Evolutionary conservation across 2,797 vertebrate species (phyloP), one percentile per base, ranked within the genome.

Genomic region (Petrocephalus sullivani): DNA sequence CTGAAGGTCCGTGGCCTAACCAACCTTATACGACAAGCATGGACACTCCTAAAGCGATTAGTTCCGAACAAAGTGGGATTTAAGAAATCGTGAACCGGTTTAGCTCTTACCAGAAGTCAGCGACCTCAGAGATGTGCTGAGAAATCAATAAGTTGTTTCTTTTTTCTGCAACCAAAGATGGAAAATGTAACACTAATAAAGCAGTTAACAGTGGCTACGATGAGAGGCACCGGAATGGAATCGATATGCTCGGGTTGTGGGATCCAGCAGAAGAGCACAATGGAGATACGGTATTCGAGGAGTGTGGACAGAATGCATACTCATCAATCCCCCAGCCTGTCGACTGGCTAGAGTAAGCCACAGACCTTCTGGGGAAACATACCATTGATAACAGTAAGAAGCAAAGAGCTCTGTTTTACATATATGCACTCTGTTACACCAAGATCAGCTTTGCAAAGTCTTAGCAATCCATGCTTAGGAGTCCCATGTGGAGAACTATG

Each of bases 1-100:
- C 67, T 54, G 75, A 46, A 49, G 37, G 90, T 91, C 91, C n/a
- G 46, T 61, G 90, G 90, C 87, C 6, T 51, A 46, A 88, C 56
- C 85, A 89, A 87, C 75, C 53, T 57, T 37, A 53, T 4, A 78
- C 2, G 64, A 89, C 90, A 89, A 90, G 53, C 21, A 81, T 37
- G n/a, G 33, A 81, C 75, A n/a, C 41, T 1, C 37, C 19, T 8
- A 81, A 49, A 81, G 41, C 16, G 19, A 81, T n/a, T 49, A 37
- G 23, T 90, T 28, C 14, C 71, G 58, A 61, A 28, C 14, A 21
- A 88, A 88, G 85, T 75, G 87, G 78, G 21, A 87, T 89, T 91
- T 81, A 87, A 67, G 71, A 90, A 81, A 58, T 86, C 46, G 12
- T 67, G 28, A 58, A 88, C 89, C 87, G 56, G 33, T 86, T 89